A percentile compares a stretch with the other conserved stretches of the same genome.
Evolutionary conservation across 2,888 invertebrate genomes (phyloP).

Genomic region (Tuta absoluta): DNA sequence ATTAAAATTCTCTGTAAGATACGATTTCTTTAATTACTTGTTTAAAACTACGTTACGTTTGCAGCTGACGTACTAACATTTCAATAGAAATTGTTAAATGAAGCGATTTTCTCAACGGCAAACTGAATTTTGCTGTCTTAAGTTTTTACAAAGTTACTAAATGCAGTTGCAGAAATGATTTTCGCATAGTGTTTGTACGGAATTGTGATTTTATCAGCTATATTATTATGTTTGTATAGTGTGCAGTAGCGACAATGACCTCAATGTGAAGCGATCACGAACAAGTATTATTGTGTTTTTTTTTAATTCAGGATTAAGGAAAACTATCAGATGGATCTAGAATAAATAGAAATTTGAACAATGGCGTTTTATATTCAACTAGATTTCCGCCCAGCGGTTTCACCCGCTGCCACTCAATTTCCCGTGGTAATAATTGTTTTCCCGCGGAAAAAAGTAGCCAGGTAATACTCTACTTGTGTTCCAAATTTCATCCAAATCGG

Average conservation of each 20-base stretch:
- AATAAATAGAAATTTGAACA: slow-evolving; percentile 12
- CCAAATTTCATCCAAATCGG: too few species aligned
- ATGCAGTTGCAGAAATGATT: slow-evolving; percentile 19
- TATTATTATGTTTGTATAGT: not conserved
- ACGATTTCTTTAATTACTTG: slow-evolving; percentile 16
- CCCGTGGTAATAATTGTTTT: too few species aligned
- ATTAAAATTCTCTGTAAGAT: slow-evolving; percentile 6
- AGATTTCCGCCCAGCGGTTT: too few species aligned
- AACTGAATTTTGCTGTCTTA: not conserved
- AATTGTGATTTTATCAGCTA: slow-evolving; percentile 25
- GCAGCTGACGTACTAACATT: not conserved
- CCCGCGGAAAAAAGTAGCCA: too few species aligned
- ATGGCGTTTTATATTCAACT: not conserved
- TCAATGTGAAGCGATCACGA: slow-evolving; percentile 40
- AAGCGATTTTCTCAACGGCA: not conserved
- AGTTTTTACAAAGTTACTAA: slow-evolving; percentile 24
- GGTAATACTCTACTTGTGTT: too few species aligned
- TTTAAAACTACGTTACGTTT: not conserved
- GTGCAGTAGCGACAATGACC: slow-evolving; percentile 41
- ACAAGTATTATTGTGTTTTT: slow-evolving; percentile 19
- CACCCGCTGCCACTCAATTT: too few species aligned
- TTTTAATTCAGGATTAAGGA: slow-evolving; percentile 22
- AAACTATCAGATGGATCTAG: slow-evolving; percentile 33
- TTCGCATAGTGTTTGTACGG: slow-evolving; percentile 5
- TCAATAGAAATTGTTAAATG: not conserved